These are phyloP conservation scores for Bombyx mori DNA, from an alignment of 1,140 invertebrate species.

Conservation along the genomic window DNA sequence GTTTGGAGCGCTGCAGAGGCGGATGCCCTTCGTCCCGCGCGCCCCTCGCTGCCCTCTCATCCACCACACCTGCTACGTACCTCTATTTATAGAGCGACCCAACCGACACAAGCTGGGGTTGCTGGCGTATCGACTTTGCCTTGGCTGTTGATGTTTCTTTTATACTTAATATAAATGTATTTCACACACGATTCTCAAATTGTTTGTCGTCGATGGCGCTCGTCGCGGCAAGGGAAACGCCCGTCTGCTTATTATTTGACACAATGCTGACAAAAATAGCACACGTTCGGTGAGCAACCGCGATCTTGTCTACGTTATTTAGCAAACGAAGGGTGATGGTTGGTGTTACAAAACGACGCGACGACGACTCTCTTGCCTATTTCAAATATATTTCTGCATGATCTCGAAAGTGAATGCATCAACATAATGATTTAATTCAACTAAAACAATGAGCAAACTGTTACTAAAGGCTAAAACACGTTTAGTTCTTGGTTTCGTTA, in stretches of 20 bases:
- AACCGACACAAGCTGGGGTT: slow-evolving; percentile 51
- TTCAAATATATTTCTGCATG: no score
- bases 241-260: slow-evolving; percentile 40
- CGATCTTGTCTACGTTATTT: no score
- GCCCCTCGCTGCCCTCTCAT: slow-evolving; percentile 32
- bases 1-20: slow-evolving; percentile 62
- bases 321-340: no score
- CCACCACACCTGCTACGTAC: slow-evolving; percentile 60
- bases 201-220: slow-evolving; percentile 14
- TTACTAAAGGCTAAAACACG: no score
- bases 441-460: no score
- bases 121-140: slow-evolving; percentile 50
- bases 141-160: slow-evolving; percentile 25
- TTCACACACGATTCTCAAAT: slow-evolving; percentile 17
- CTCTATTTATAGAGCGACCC: slow-evolving; percentile 57
- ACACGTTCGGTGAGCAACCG: slow-evolving; percentile 21
- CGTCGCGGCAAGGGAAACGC: slow-evolving; percentile 28
- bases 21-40: slow-evolving; percentile 51
- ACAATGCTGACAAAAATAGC: slow-evolving; percentile 53
- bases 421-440: no score
- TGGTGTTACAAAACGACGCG: no score
- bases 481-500: no score
- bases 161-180: no score
- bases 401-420: no score
- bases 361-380: no score